Evolutionary conservation across 2,113 vertebrate species (phyloP), one percentile per base, ranked within the genome.

Genomic region (Triplophysa dalaica): DNA sequence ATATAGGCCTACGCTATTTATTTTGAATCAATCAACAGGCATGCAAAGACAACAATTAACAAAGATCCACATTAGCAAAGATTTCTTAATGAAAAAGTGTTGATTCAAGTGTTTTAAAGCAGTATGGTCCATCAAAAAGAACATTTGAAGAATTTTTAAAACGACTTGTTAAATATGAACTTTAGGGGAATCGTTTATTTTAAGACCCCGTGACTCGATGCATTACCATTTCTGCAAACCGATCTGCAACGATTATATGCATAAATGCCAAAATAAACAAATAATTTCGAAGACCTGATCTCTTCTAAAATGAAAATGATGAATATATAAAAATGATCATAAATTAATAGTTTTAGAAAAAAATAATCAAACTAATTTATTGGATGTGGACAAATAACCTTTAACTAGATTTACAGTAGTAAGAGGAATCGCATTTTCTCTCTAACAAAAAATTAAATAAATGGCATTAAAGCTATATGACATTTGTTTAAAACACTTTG

Each of bases 141-240:
- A 0, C 0, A 0, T 0, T 38, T 3, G 3, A 58, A 16, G 17
- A 2, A 19, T n/a, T 58, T 5, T 19, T 2, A n/a, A 56, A 17
- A 56, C 17, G 1, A 17, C 5, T 19, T 56, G 17, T 29, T 56
- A 24, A 54, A 33, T 56, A 33, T 6, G 2, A 13, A 21, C 13
- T 72, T 72, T 7, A 58, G 38, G 21, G 29, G 29, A 12, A 43
- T 58, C 9, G 21, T 60, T n/a, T 14, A 58, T 12, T 14, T 3
- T 54, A 7, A 54, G 68, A 33, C 48, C 10, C 13, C 33, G 52
- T 19, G 52, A 6, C 17, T 19, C 5, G 16, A n/a, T 54, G 50
- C 9, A 17, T 72, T 16, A 73, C 8, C n/a, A 6, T 6, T 38
- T 38, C 33, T 38, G 33, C 33, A 38, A 38, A 38, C 33, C 33